These are phyloP conservation scores for Syngnathus rostellatus DNA, from an alignment of 2,797 vertebrate genomes.

Conservation along the genomic window DNA sequence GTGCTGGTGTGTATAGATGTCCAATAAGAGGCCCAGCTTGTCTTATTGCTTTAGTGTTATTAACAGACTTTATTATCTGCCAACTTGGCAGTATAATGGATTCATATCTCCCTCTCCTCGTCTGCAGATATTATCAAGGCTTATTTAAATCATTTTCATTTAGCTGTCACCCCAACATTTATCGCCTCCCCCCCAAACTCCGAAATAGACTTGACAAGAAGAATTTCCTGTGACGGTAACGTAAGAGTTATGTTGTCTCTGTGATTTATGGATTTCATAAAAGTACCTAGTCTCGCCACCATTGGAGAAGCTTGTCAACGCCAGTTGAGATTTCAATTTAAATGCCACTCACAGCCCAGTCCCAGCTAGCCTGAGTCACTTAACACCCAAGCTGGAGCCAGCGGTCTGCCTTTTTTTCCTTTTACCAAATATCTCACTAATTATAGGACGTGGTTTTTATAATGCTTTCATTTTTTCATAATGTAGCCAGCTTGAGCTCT, in stretches of 20 bases:
- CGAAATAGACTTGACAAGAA: slow-evolving; percentile 50
- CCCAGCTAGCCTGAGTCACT: slow-evolving; percentile 23
- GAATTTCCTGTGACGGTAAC: slow-evolving; percentile 54
- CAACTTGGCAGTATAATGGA: slow-evolving; percentile 45
- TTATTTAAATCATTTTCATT: slow-evolving; percentile 65
- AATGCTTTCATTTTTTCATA: too few relatives aligned
- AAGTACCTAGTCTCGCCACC: slow-evolving; percentile 59
- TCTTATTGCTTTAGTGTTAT: slow-evolving; percentile 47
- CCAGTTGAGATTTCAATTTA: slow-evolving; percentile 44
- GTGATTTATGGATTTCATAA: slow-evolving; percentile 80
- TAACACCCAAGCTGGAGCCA: not conserved
- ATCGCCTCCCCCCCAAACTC: slow-evolving; percentile 25
- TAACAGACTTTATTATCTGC: slow-evolving; percentile 59
- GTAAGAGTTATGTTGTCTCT: slow-evolving; percentile 53
- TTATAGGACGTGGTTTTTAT: not conserved
- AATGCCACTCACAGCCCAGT: slow-evolving; percentile 39
- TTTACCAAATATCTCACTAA: not conserved
- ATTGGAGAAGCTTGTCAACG: slow-evolving; percentile 51
- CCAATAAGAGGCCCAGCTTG: slow-evolving; percentile 24
- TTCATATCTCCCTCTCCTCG: slow-evolving; percentile 35
- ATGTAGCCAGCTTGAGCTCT: too few relatives aligned
- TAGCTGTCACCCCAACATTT: slow-evolving; percentile 57
- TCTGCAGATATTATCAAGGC: slow-evolving; percentile 54
- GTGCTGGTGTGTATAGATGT: slow-evolving; percentile 23
- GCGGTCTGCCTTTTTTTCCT: not conserved